Percentiles rank a stretch among this genome's conserved stretches.
Conservation (phyloP, 2,113 vertebrate genomes). For the Cardinalis cardinalis region DNA sequence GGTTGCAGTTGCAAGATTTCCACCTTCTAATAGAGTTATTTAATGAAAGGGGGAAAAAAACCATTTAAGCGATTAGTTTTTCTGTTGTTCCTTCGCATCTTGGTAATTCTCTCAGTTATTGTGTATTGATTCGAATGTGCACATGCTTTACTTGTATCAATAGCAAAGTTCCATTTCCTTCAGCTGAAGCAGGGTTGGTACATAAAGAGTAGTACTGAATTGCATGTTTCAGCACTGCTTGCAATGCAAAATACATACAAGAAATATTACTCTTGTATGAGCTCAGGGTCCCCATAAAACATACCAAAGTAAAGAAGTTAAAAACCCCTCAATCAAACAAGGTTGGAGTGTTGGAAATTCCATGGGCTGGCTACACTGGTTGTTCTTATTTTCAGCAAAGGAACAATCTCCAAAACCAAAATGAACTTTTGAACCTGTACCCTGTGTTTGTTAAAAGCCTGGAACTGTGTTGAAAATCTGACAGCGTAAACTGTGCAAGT, state of each 20-base stretch:
- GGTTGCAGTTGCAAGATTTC: neutral
- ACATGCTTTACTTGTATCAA: neutral
- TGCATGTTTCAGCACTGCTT: neutral
- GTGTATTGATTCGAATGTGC: neutral
- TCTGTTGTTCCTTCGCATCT: neutral
- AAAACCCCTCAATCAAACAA: neutral
- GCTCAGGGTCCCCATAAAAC: neutral
- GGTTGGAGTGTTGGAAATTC: neutral
- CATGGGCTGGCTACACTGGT: neutral
- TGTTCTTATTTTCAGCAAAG: neutral
- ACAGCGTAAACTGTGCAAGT: neutral
- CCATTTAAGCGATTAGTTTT: neutral
- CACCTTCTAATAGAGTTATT: rapidly evolving
- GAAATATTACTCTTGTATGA: neutral
- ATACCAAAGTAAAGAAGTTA: neutral
- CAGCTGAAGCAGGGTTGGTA: neutral
- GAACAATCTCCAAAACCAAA: neutral
- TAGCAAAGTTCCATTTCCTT: neutral
- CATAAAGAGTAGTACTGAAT: neutral
- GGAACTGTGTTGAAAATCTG: neutral
- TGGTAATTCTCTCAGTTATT: neutral
- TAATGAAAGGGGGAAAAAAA: neutral
- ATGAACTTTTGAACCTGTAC: neutral
- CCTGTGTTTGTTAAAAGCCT: neutral
- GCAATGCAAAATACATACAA: neutral